A percentile compares a stretch with the other conserved stretches of the same genome.
These are phyloP conservation scores for Pteria penguin DNA, from an alignment of 2,888 invertebrate species.

Conservation along the genomic window DNA sequence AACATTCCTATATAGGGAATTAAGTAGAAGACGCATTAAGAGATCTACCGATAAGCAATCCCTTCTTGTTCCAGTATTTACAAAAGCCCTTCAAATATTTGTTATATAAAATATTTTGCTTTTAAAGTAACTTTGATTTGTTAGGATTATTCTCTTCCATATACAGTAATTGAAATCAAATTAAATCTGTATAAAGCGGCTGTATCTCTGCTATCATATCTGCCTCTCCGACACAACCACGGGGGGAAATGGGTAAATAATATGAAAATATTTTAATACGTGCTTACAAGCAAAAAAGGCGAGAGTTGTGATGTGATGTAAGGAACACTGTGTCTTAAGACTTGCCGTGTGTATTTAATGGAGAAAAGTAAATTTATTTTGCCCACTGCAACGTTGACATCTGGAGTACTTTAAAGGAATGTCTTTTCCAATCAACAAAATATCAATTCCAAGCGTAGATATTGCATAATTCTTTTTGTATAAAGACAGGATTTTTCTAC, in stretches of 20 bases:
- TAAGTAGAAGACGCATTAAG: no score
- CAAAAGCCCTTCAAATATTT: not conserved
- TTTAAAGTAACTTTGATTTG: not conserved
- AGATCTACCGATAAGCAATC: not conserved
- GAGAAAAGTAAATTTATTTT: not conserved
- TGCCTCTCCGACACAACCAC: no score
- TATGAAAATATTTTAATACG: no score
- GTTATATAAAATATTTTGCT: not conserved
- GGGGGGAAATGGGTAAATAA: no score
- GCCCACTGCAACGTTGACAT: not conserved
- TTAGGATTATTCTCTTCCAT: not conserved
- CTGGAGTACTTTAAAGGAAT: not conserved
- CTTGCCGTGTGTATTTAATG: not conserved
- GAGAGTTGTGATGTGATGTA: not conserved
- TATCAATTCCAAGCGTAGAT: no score
- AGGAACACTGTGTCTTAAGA: not conserved
- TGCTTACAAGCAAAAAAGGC: no score
- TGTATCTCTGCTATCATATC: no score
- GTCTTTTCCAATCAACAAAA: no score
- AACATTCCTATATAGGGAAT: not conserved
- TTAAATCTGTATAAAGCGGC: no score
- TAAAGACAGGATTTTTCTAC: no score
- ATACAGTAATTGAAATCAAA: not conserved
- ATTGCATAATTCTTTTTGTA: no score
- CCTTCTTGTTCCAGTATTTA: not conserved